A percentile compares a stretch with the other conserved stretches of the same genome.
Evolutionary conservation across 1,140 invertebrate genomes (phyloP).

Genomic region (Lepidurus couesii): DNA sequence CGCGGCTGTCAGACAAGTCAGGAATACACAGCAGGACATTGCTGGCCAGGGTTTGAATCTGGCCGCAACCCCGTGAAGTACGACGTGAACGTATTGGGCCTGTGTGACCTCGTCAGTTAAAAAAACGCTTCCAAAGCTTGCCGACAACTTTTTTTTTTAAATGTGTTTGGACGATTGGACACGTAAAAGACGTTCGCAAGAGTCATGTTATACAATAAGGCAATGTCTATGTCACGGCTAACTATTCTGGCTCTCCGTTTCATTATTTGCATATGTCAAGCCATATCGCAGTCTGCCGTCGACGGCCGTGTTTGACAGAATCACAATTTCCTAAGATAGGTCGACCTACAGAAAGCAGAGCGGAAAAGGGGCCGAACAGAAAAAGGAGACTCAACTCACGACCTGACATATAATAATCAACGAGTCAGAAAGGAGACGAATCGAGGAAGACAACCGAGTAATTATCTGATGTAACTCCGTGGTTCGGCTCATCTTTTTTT

Average conservation of each 20-base stretch:
- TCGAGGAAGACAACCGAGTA: conserved; percentile 1
- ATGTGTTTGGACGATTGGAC: no score
- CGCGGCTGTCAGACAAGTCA: no score
- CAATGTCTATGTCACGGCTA: not conserved
- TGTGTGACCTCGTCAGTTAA: no score
- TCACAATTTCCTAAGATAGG: not conserved
- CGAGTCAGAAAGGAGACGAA: not conserved
- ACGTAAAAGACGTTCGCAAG: not conserved
- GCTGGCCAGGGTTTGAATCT: no score
- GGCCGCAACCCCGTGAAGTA: no score
- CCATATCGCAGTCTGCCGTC: not conserved
- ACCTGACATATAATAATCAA: not conserved
- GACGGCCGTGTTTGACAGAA: not conserved
- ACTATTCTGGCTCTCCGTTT: not conserved
- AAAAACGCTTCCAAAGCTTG: no score
- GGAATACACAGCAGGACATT: no score
- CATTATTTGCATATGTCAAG: conserved; percentile 16
- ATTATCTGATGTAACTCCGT: conserved; percentile 4
- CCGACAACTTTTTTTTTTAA: no score
- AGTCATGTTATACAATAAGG: not conserved
- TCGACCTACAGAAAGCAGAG: not conserved
- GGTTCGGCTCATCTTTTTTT: not conserved
- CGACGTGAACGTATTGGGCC: no score
- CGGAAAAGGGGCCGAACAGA: not conserved
- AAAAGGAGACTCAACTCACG: not conserved